Conservation (phyloP, 2,797 vertebrate species). For the Centroberyx gerrardi region DNA sequence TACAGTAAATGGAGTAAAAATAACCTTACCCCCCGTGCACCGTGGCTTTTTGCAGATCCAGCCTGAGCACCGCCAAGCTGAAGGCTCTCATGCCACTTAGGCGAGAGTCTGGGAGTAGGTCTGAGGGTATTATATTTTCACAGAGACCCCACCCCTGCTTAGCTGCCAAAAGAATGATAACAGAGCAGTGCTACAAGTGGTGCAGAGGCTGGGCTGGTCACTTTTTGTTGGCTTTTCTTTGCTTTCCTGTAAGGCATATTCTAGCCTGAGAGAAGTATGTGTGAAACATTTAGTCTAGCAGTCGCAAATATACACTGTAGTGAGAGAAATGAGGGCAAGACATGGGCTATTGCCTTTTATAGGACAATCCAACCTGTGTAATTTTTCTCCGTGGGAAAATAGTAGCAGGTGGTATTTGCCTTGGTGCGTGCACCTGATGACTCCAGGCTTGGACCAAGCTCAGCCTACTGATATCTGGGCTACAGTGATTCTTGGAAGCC, state of each 20-base stretch:
- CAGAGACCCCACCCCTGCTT: constrained; percentile 62
- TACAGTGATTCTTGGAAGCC: constrained; percentile 74
- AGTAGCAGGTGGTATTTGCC: constrained; percentile 69
- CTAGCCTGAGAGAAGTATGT: background rate
- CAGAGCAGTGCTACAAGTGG: constrained; percentile 36
- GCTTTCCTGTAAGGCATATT: constrained; percentile 16
- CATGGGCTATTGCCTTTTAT: background rate
- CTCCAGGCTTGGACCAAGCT: constrained; percentile 58
- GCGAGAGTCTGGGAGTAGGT: constrained; percentile 44
- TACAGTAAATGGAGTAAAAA: constrained; percentile 87
- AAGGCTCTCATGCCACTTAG: constrained; percentile 60
- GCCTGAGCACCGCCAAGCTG: constrained; percentile 47
- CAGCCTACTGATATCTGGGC: constrained; percentile 65
- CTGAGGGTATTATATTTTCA: constrained; percentile 69
- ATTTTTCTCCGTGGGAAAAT: constrained; percentile 5
- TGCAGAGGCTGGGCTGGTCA: background rate
- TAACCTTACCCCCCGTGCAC: constrained; percentile 74
- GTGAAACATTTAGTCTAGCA: background rate
- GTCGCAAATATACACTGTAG: background rate
- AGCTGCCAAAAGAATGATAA: constrained; percentile 64
- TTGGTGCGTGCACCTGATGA: constrained; percentile 67
- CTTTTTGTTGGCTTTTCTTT: constrained; percentile 16
- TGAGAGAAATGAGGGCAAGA: background rate
- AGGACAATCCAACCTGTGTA: background rate
- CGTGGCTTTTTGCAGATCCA: constrained; percentile 57